Percentiles rank a stretch among this genome's conserved stretches.
Conservation (phyloP, 1,140 invertebrate genomes). For the Ceratitis capitata region DNA sequence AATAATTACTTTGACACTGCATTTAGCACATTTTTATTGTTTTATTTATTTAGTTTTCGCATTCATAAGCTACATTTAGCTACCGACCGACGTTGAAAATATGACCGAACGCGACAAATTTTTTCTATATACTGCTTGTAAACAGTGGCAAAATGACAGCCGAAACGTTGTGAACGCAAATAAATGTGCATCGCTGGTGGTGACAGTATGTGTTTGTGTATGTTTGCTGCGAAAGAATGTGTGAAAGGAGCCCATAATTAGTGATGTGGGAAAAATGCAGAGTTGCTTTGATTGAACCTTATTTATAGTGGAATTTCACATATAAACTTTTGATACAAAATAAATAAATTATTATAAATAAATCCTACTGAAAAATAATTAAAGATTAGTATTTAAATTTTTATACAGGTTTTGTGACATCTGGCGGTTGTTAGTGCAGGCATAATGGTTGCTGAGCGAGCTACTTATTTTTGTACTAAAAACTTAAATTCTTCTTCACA, state of each 20-base stretch:
- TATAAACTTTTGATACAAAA: too few relatives aligned
- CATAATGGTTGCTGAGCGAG: not conserved
- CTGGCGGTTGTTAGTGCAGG: not conserved
- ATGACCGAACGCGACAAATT: conserved; percentile 20
- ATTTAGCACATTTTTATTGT: not conserved
- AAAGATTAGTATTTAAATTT: too few relatives aligned
- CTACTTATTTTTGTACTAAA: not conserved
- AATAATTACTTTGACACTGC: not conserved
- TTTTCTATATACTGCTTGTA: conserved; percentile 32
- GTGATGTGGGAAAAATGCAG: not conserved
- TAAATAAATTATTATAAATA: too few relatives aligned
- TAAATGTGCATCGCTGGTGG: not conserved
- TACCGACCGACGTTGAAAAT: not conserved
- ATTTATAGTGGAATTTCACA: too few relatives aligned
- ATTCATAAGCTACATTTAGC: not conserved
- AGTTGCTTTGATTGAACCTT: not conserved
- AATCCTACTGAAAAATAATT: too few relatives aligned
- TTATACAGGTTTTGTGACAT: too few relatives aligned
- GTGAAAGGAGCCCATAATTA: not conserved
- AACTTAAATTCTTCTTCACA: too few relatives aligned
- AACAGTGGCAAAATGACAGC: conserved; percentile 17
- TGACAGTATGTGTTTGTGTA: not conserved
- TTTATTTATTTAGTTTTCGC: not conserved
- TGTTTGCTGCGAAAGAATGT: not conserved
- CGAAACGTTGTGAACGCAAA: not conserved